Base-by-base conservation (phyloP, 2,888 invertebrate genomes). In the Beris chalybata region DNA sequence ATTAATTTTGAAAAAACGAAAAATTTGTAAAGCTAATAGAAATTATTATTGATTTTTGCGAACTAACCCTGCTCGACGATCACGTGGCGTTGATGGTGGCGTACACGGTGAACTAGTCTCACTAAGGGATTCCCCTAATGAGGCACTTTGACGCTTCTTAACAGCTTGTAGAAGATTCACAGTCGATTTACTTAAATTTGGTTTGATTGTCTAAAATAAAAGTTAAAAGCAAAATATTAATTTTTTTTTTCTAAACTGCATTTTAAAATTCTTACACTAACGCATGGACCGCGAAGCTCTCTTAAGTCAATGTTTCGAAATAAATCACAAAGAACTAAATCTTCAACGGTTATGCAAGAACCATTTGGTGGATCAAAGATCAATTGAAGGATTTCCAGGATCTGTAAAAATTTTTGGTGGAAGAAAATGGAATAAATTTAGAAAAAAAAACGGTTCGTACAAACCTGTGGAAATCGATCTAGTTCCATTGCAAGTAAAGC, bases 251-350 rank as follows among this genome's bases (percentile, higher is more conserved):
- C 3, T 48, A 48, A 48, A 48, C 6, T 48, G 3, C 1, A 48
- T 48, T 11, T n/a, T 15, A 48, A 15, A 9, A 43, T 45, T 78
- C 84, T 84, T 79, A 91, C 90, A 76, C 89, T 89, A 72, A 91
- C 85, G 73, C 90, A 90, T 64, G 91, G 89, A 52, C 92, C 91
- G 77, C 92, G 86, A 85, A 95, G 86, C 83, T 95, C 95, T 63
- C 93, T 85, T 70, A 95, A 85, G 80, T 93, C 93, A 70, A 95
- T 92, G 78, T 92, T 91, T 72, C 92, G 84, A 82, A 95, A 95
- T 72, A 95, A 85, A 76, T 93, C 92, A 76, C 91, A 90, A 59
- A 91, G 83, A 66, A 92, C 83, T 74, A 96, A 83, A 77, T 93
- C 92, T 76, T 93, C 92, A 47, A 94, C 83, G 64, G 84, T 86